Evolutionary conservation across 2,888 invertebrate species (phyloP).

Genomic region (Empis stercorea): DNA sequence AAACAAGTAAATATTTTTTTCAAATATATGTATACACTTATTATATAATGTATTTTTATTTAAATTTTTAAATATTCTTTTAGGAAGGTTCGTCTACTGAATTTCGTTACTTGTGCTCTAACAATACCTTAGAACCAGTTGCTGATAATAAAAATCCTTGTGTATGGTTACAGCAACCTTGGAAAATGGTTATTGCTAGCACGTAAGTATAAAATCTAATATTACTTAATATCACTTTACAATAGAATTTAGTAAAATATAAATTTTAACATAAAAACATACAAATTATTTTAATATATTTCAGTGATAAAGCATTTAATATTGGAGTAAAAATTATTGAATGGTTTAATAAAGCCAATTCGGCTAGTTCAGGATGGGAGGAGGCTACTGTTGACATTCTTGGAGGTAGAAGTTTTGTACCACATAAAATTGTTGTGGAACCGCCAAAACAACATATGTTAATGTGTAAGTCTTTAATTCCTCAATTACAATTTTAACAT

Average conservation of each 20-base stretch:
- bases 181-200: slow-evolving; percentile 40
- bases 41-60: not conserved
- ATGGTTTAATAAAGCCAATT: slow-evolving; percentile 16
- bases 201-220: slow-evolving; percentile 5
- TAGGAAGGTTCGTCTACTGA: slow-evolving; percentile 10
- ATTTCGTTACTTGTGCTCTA: slow-evolving; percentile 26
- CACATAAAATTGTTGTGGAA: slow-evolving; percentile 8
- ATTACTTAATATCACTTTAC: too few relatives aligned
- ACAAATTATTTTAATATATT: not conserved
- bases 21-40: not conserved
- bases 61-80: not conserved
- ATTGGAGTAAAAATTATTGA: slow-evolving; percentile 15
- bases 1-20: slow-evolving; percentile 19
- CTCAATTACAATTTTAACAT: too few relatives aligned
- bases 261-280: too few relatives aligned
- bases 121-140: slow-evolving; percentile 22
- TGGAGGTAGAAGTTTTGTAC: slow-evolving; percentile 7
- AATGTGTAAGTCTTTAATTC: slow-evolving; percentile 8
- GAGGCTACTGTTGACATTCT: slow-evolving; percentile 18
- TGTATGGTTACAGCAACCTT: slow-evolving; percentile 49
- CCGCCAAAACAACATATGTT: slow-evolving; percentile 9
- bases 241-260: too few relatives aligned
- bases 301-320: slow-evolving; percentile 15
- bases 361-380: slow-evolving; percentile 11
- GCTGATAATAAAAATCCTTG: slow-evolving; percentile 37